These are phyloP conservation scores for Oceanites oceanicus DNA, from an alignment of 2,113 vertebrate genomes.

Conservation along the genomic window DNA sequence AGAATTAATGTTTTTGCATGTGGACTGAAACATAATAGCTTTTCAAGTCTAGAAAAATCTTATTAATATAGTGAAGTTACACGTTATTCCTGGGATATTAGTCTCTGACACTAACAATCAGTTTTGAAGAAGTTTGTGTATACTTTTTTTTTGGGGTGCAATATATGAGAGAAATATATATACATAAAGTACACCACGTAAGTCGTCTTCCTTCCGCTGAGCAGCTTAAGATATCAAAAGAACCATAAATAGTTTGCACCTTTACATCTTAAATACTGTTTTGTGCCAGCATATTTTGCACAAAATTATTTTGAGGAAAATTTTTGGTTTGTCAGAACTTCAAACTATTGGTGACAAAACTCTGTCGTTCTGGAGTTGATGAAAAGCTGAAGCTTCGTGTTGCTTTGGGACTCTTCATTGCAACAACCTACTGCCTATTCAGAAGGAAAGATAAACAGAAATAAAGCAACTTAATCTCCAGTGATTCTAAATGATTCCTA, in stretches of 20 bases:
- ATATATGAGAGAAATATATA: not conserved
- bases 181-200: not conserved
- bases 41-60: not conserved
- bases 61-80: not conserved
- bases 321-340: not conserved
- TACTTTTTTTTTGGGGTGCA: not conserved
- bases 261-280: not conserved
- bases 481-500: not conserved
- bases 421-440: not conserved
- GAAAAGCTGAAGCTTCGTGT: not conserved
- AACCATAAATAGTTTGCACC: not conserved
- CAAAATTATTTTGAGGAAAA: not conserved
- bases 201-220: not conserved
- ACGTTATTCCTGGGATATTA: not conserved
- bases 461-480: constrained; percentile 43
- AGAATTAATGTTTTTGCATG: not conserved
- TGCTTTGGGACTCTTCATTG: constrained; percentile 11
- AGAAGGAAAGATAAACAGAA: constrained; percentile 38
- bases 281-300: not conserved
- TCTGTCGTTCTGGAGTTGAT: not conserved
- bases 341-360: not conserved
- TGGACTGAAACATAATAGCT: not conserved
- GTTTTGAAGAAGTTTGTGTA: not conserved
- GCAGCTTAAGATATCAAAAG: not conserved
- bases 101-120: not conserved